These are phyloP conservation scores for Corythaeola cristata DNA, from an alignment of 2,113 vertebrate genomes.

Conservation along the genomic window DNA sequence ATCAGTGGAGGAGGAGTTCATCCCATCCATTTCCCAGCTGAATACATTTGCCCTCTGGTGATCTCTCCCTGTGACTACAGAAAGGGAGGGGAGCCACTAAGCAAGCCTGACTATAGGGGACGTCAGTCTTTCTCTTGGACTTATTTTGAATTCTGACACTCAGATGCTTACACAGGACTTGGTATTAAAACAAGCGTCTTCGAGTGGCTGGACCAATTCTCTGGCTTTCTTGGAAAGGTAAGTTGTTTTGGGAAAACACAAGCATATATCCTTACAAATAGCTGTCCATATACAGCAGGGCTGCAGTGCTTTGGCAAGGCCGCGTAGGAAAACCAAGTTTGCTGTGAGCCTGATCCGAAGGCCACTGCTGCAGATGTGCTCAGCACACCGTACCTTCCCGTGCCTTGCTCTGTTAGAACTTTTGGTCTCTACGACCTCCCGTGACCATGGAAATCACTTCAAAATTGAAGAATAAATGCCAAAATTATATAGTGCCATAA, in stretches of 20 bases:
- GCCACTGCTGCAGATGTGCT: not conserved
- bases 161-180: not conserved
- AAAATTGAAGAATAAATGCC: not conserved
- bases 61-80: not conserved
- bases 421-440: not conserved
- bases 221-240: not conserved
- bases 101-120: not conserved
- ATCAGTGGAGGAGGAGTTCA: not conserved
- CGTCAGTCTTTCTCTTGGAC: not conserved
- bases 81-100: not conserved
- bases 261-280: not conserved
- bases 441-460: not conserved
- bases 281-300: not conserved
- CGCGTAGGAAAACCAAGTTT: not conserved
- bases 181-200: not conserved
- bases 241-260: not conserved
- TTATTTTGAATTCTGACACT: not conserved
- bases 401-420: not conserved
- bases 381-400: not conserved
- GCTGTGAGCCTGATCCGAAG: rapidly evolving
- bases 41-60: not conserved
- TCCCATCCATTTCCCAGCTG: not conserved
- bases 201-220: not conserved
- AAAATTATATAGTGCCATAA: not conserved
- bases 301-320: not conserved